Base-by-base conservation (phyloP, 2,888 invertebrate species). In the Apamea anceps region DNA sequence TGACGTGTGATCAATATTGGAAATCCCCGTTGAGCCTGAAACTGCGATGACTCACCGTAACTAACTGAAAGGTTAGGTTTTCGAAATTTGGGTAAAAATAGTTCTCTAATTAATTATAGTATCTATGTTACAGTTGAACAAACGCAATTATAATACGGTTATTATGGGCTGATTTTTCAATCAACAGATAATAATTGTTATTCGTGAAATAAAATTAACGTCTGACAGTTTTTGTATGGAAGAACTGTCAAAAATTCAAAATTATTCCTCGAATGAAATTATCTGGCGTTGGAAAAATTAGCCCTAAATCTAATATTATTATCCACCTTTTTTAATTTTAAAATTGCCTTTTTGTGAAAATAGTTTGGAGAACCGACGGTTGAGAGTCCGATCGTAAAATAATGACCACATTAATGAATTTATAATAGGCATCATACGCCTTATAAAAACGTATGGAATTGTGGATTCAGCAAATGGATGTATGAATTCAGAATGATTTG, bases 1-100 rank as follows among this genome's bases (percentile, higher is more conserved):
- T 95, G 94, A 94, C 92, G 93, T 92, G 92, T 92, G 90, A 91
- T 94, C 93, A 90, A 94, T 94, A 93, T 79, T 79, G 91, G 94
- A 88, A 94, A 93, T 92, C 87, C 94, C 94, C 89, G 80, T 73
- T 88, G 82, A 89, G 86, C 87, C 84, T 63, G 48, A 79, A 80
- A 77, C 60, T 85, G 62, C 57, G 67, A 76, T 89, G 88, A 89
- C 62, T 89, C 90, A 89, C 63, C 57, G 42, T 42, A 75, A 60
- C 42, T n/a, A 71, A 51, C 37, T 37, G 71, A 73, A 73, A 45
- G 21, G 13, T 77, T 15, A 48, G 7, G 37, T n/a, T 82, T 83
- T 78, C 8, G 78, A 70, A 8, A 60, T 21, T 65, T 82, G 10
- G 8, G 15, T 45, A 70, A 18, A 28, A 12, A 42, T 6, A 13